A percentile compares a stretch with the other conserved stretches of the same genome.
These are phyloP conservation scores for Limnodromus scolopaceus DNA, from an alignment of 2,797 vertebrate genomes.

Conservation along the genomic window DNA sequence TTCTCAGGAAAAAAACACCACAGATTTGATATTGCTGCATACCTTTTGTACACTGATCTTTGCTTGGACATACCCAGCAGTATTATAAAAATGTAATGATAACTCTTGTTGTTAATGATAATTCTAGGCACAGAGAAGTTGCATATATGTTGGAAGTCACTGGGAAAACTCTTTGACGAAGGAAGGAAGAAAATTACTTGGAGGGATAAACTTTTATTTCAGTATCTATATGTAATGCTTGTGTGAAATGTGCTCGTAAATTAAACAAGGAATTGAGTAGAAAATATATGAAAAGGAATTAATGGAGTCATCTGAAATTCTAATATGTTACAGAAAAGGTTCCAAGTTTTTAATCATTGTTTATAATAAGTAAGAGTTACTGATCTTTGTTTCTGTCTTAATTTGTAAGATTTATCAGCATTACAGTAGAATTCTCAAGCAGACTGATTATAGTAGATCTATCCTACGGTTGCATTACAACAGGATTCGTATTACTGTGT, in stretches of 20 bases:
- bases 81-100: neutral
- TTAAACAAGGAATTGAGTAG: neutral
- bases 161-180: neutral
- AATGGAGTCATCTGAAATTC: neutral
- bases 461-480: neutral
- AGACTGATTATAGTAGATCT: neutral
- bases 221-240: neutral
- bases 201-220: neutral
- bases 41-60: neutral
- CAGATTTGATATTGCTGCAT: neutral
- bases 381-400: neutral
- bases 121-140: neutral
- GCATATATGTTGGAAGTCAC: fast-evolving
- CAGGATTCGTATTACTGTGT: neutral
- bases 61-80: neutral
- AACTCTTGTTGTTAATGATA: neutral
- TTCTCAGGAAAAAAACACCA: neutral
- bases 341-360: neutral
- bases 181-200: neutral
- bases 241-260: neutral
- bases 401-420: neutral
- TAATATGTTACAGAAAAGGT: neutral
- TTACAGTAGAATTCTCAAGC: neutral
- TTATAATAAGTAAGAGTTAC: neutral
- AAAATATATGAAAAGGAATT: neutral